Percentiles rank a stretch among this genome's conserved stretches.
Evolutionary conservation across 1,140 invertebrate genomes (phyloP).

Genomic region (Magallana ariakensis): DNA sequence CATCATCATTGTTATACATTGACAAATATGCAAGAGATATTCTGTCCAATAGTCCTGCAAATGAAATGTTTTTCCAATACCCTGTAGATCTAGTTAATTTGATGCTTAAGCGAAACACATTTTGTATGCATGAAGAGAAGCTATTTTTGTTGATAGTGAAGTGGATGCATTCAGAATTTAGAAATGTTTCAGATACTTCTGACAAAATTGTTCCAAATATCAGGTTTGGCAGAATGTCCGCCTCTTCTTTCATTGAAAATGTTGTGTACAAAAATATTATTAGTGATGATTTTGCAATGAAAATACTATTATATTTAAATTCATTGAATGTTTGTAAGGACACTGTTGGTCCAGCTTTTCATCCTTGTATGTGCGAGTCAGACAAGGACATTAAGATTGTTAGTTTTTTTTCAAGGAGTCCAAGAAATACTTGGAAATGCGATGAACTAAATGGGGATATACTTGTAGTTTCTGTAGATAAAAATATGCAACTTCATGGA

Average conservation of each 20-base stretch:
- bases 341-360: background rate
- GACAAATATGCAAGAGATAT: background rate
- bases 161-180: no score
- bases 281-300: background rate
- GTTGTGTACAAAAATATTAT: background rate
- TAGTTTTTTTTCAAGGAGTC: background rate
- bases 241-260: background rate
- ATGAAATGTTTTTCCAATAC: no score
- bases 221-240: background rate
- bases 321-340: conserved; percentile 6
- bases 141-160: background rate
- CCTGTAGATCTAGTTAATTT: no score
- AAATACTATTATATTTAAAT: conserved; percentile 2
- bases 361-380: background rate
- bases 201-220: background rate
- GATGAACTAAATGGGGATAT: background rate
- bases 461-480: no score
- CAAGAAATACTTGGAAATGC: background rate
- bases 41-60: conserved; percentile 5
- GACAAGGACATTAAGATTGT: background rate
- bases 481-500: background rate
- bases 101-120: no score
- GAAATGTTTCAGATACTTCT: background rate
- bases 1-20: conserved; percentile 2
- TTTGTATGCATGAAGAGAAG: no score